Conservation (phyloP, 2,888 invertebrate species). For the Ophioninae sp. region DNA sequence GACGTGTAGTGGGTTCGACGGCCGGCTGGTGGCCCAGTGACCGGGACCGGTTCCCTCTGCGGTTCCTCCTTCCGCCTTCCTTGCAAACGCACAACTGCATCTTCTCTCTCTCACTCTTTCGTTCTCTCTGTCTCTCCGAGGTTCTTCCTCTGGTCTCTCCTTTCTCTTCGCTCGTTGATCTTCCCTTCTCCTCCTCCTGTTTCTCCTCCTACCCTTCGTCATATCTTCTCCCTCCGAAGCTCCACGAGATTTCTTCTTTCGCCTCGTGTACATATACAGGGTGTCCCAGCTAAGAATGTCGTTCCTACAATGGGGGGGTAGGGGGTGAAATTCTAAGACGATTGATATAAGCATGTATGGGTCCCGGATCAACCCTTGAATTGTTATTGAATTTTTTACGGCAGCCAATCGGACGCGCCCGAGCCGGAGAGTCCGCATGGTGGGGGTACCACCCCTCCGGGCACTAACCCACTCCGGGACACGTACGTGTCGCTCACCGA, state of each 20-base stretch:
- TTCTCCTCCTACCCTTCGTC: neutral
- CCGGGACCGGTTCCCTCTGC: slow-evolving; percentile 81
- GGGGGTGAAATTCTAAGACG: too few species aligned
- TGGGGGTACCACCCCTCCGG: too few species aligned
- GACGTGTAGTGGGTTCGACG: slow-evolving; percentile 80
- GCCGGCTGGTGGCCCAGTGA: slow-evolving; percentile 81
- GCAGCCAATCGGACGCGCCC: too few species aligned
- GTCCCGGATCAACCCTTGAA: too few species aligned
- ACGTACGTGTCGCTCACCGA: too few species aligned
- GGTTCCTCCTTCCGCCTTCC: slow-evolving; percentile 81
- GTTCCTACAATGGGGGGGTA: too few species aligned
- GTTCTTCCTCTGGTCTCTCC: slow-evolving; percentile 36
- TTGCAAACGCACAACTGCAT: slow-evolving; percentile 81
- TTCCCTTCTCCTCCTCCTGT: slow-evolving; percentile 32
- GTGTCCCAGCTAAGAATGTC: too few species aligned
- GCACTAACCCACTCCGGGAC: too few species aligned
- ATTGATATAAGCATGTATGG: too few species aligned
- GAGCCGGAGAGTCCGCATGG: too few species aligned
- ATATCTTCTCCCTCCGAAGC: slow-evolving; percentile 9
- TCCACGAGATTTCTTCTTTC: slow-evolving; percentile 18
- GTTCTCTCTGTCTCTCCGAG: slow-evolving; percentile 62
- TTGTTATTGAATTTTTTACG: too few species aligned
- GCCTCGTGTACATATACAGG: neutral
- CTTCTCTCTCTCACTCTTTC: slow-evolving; percentile 69
- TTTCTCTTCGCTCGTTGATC: slow-evolving; percentile 30